A percentile compares a stretch with the other conserved stretches of the same genome.
Conservation (phyloP, 2,888 invertebrate species). For the Sussaba pulchella region DNA sequence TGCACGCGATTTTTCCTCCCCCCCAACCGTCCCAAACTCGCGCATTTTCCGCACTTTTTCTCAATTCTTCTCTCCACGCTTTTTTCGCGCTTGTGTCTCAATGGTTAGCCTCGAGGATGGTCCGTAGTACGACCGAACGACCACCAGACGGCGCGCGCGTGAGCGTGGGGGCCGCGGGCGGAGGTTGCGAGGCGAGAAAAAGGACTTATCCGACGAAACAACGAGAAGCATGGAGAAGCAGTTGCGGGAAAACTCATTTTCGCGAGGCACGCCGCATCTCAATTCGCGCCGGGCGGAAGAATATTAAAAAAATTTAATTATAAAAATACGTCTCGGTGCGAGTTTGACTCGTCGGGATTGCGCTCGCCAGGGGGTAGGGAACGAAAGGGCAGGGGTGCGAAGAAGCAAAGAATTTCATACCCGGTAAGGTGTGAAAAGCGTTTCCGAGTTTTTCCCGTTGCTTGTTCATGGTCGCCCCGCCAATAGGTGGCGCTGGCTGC, state of each 20-base stretch:
- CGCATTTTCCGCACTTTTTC: slow-evolving; percentile 62
- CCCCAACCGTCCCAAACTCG: slow-evolving; percentile 48
- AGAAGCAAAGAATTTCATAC: background rate
- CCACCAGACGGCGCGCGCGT: background rate
- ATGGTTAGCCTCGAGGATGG: background rate
- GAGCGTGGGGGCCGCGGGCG: slow-evolving; percentile 1
- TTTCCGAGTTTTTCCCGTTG: slow-evolving; percentile 32
- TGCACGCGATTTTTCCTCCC: slow-evolving; percentile 37
- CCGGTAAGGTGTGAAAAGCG: background rate
- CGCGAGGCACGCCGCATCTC: slow-evolving; percentile 47
- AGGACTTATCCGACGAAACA: slow-evolving; percentile 2
- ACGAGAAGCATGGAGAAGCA: slow-evolving; percentile 50
- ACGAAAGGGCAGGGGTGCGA: slow-evolving; percentile 9
- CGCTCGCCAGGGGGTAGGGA: background rate
- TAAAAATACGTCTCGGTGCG: slow-evolving; percentile 70
- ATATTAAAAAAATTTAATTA: slow-evolving; percentile 80
- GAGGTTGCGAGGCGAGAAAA: background rate
- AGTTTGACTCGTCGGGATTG: slow-evolving; percentile 53
- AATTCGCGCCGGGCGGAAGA: slow-evolving; percentile 49
- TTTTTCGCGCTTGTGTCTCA: background rate
- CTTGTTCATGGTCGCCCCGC: background rate
- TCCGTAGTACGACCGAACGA: background rate
- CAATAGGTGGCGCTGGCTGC: background rate
- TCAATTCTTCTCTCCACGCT: slow-evolving; percentile 50
- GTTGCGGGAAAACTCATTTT: slow-evolving; percentile 77